Evolutionary conservation across 2,113 vertebrate genomes (phyloP), one percentile per base, ranked within the genome.

Genomic region (Bombycilla garrulus): DNA sequence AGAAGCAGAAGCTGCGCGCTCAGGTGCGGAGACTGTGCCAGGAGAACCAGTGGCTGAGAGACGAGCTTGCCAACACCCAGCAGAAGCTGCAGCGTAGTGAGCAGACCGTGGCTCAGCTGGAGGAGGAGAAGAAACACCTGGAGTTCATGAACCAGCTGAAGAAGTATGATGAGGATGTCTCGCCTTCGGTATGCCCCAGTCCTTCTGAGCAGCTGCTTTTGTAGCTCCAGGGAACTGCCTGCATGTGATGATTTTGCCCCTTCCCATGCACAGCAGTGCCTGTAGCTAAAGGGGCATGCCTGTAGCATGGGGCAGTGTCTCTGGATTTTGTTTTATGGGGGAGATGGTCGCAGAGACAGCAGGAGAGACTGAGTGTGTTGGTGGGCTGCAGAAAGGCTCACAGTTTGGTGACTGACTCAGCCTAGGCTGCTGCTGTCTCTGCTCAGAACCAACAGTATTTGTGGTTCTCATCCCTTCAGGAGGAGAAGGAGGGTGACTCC

Each of bases 71-170:
- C 18, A 99, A 99, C 95, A 99, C 99, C 31, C 99, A 99, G 98
- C 99, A 99, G 97, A 99, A 99, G 96, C 98, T 99, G 69, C 99
- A 99, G 97, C 99, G 98, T 86, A 99, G 99, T 12, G 99, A 99
- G 29, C 99, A 99, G 96, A 99, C 97, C 0, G 99, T 99, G 95
- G 99, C 99, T 31, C 99, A 99, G 96, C 98, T 99, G 51, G 99
- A 99, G 97, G 99, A 99, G 96, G 99, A 99, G 94, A 99, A 99
- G 97, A 99, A 99, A 77, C 99, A 99, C 92, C 98, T 99, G 74
- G 99, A 99, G 96, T 99, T 99, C 96, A 99, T 99, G 99, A 99
- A 99, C 94, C 99, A 99, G 98, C 98, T 99, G 74, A 99, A 99
- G 96, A 99, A 99, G 90, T 99, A 99, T 0, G 99, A 99, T 2